phyloP scores from a whole-genome alignment of 2,113 vertebrate genomes.

The Elanoides forficatus region DNA sequence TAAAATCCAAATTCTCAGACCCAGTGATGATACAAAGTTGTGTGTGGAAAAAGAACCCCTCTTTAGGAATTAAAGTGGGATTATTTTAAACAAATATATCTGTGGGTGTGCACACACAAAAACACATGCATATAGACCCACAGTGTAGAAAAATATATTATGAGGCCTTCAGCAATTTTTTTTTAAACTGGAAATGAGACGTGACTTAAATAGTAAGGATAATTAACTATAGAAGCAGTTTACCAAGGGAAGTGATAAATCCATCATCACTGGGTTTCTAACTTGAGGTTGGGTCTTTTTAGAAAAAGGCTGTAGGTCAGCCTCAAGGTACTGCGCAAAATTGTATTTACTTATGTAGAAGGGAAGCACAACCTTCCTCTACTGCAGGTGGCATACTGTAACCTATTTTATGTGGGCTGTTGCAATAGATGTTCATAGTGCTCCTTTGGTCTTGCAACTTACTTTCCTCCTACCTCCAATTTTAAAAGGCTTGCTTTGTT shows the following conservation, averaged over 20 bases:
- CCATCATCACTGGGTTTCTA: constrained; percentile 7
- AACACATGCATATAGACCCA: too few relatives aligned
- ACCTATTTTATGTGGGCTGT: background rate
- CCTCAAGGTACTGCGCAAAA: background rate
- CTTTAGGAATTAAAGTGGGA: background rate
- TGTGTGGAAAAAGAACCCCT: background rate
- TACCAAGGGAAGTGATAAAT: constrained; percentile 55
- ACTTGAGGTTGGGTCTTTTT: background rate
- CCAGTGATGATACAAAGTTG: background rate
- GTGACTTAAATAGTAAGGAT: constrained; percentile 51
- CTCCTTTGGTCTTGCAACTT: background rate
- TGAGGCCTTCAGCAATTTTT: background rate
- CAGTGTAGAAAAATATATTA: background rate
- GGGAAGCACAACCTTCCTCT: background rate
- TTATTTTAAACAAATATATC: background rate
- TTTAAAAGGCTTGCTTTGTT: background rate
- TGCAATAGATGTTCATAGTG: background rate
- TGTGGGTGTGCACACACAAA: background rate
- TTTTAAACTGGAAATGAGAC: constrained; percentile 51
- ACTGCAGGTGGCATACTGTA: background rate
- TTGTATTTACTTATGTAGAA: background rate
- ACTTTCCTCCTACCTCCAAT: background rate
- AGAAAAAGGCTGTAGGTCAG: background rate
- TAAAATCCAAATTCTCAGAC: background rate
- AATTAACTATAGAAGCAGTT: constrained; percentile 47